Evolutionary conservation across 1,140 invertebrate species (phyloP).

Genomic region (Reticulitermes speratus): DNA sequence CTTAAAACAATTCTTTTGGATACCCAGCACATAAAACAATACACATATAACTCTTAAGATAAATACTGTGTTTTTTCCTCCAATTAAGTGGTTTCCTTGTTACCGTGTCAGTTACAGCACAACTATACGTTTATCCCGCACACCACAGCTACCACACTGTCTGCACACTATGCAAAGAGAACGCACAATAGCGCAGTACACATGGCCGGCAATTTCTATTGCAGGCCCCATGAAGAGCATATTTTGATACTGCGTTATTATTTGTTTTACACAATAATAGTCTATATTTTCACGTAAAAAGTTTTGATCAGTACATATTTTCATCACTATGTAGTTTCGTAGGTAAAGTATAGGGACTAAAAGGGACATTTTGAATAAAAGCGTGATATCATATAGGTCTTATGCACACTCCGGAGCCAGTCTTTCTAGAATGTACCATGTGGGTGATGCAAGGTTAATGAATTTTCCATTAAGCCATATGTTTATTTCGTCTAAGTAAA

Average conservation of each 20-base stretch:
- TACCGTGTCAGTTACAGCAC: neutral
- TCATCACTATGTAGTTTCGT: neutral
- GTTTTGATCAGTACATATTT: neutral
- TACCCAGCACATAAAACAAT: neutral
- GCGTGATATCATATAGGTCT: neutral
- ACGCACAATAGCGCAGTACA: neutral
- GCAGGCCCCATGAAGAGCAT: neutral
- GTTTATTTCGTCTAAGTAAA: no score
- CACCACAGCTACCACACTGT: neutral
- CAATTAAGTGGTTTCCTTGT: neutral
- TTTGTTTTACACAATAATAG: neutral
- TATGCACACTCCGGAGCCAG: slow-evolving; percentile 23
- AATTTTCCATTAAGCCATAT: neutral
- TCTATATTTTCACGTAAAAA: neutral
- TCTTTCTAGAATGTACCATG: slow-evolving; percentile 37
- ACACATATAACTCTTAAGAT: neutral
- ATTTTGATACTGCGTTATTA: neutral
- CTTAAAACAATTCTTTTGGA: neutral
- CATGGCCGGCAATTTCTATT: neutral
- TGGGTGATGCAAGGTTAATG: slow-evolving; percentile 35
- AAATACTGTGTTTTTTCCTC: neutral
- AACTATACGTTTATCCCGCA: no score
- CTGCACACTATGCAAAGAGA: neutral
- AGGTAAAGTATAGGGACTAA: neutral
- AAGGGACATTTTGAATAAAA: neutral